Base-by-base conservation (phyloP, 2,888 invertebrate species). In the Aphrophora alni region DNA sequence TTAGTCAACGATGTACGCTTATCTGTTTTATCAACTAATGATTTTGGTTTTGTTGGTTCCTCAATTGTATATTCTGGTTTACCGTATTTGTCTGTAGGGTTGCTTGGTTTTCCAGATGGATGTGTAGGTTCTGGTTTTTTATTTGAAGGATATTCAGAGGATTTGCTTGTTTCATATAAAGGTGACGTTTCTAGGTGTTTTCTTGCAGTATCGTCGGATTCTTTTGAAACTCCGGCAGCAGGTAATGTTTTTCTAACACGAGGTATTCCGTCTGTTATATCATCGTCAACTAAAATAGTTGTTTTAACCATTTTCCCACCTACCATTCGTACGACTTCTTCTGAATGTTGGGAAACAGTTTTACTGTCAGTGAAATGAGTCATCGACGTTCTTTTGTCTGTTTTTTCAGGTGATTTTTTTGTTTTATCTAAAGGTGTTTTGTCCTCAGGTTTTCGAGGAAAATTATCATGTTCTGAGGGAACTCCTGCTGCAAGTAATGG, bases 251-350 rank as follows among this genome's bases (percentile, higher is more conserved):
- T 5, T 70, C 12, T 2, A 70, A 14, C 3, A 25, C 10, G 26
- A 14, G 14, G 24, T 17, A 2, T 68, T 68, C 14, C n/a, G 33
- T 33, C 33, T 21, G 7, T 71, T 71, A 28, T 12, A 27, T 12
- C 24, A 14, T 73, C 73, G 12, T 78, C 71, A 70, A 76, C 78
- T 25, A 76, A 25, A 33, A 80, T 71, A 14, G 51, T 75, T 10
- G 83, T 33, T 78, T 84, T 84, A 0, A 84, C 78, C 26, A 82
- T 78, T 80, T 85, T 75, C 12, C 75, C 70, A 26, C 75, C 80
- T 0, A 75, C 71, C 74, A 70, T 75, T 33, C 24, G 26, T 10
- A 75, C 38, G 26, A 70, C 70, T n/a, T 80, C 75, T 21, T 74
- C 33, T 26, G 69, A 70, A 17, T 74, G 75, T 12, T 73, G 14